phyloP scores from a whole-genome alignment of 2,113 vertebrate genomes.

The Tricholaema leucomelas region DNA sequence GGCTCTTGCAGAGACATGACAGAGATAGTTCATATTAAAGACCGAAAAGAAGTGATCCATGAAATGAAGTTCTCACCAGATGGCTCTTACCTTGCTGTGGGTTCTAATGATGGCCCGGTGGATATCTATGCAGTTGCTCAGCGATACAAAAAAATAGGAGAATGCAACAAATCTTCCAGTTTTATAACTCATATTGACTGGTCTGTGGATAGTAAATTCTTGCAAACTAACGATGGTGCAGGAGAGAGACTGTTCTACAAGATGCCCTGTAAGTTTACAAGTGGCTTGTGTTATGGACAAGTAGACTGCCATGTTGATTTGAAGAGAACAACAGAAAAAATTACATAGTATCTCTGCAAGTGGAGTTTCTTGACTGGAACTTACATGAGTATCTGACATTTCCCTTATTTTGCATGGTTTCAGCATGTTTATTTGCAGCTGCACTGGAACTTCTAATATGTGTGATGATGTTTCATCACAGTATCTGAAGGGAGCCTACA shows the following conservation, averaged over 20 bases:
- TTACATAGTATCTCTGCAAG: neutral
- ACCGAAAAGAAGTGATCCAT: slow-evolving; percentile 96
- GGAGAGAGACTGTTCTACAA: slow-evolving; percentile 92
- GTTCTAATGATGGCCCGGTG: slow-evolving; percentile 93
- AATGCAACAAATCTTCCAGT: slow-evolving; percentile 89
- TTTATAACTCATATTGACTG: slow-evolving; percentile 98
- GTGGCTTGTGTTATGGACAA: rapidly evolving
- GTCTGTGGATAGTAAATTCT: slow-evolving; percentile 93
- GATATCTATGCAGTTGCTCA: slow-evolving; percentile 92
- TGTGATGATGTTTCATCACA: too few relatives aligned
- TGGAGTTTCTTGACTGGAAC: neutral
- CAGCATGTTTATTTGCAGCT: neutral
- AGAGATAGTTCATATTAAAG: slow-evolving; percentile 97
- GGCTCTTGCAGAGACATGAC: slow-evolving; percentile 91
- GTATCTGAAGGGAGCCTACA: too few relatives aligned
- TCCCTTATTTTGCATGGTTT: neutral
- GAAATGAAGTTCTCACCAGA: slow-evolving; percentile 98
- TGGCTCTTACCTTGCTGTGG: slow-evolving; percentile 91
- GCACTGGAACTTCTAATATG: neutral
- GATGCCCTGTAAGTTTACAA: slow-evolving; percentile 88
- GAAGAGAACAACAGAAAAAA: neutral
- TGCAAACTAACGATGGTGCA: slow-evolving; percentile 93
- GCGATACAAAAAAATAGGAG: slow-evolving; percentile 95
- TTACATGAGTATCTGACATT: neutral
- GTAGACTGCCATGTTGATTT: neutral